Percentiles rank a stretch among this genome's conserved stretches.
Evolutionary conservation across 2,113 vertebrate species (phyloP).

Genomic region (Panurus biarmicus): DNA sequence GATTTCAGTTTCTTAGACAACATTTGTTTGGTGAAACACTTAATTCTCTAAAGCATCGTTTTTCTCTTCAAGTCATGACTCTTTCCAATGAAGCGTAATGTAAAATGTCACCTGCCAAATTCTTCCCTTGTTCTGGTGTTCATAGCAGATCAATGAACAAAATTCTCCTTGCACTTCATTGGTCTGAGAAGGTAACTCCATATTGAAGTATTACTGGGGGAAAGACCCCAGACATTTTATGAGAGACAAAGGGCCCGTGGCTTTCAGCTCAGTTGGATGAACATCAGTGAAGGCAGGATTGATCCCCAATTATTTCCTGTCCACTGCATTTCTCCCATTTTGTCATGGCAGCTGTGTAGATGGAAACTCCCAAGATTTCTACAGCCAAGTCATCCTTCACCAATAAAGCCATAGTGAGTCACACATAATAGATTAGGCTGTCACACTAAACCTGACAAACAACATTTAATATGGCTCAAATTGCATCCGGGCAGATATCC

Average conservation of each 20-base stretch:
- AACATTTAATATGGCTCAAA: slow-evolving; percentile 3
- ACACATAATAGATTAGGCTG: slow-evolving; percentile 18
- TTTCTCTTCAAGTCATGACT: not conserved
- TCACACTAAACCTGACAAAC: slow-evolving; percentile 29
- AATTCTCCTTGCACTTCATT: not conserved
- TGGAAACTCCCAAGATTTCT: slow-evolving; percentile 26
- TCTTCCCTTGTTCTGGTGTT: not conserved
- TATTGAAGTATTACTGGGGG: not conserved
- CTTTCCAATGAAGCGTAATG: not conserved
- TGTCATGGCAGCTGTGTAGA: slow-evolving; percentile 16
- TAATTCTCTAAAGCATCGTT: not conserved
- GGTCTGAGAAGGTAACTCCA: not conserved
- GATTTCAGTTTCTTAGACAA: not conserved
- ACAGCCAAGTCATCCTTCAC: slow-evolving; percentile 16
- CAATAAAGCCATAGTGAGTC: slow-evolving; percentile 15
- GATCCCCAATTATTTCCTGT: slow-evolving; percentile 23
- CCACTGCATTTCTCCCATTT: not conserved
- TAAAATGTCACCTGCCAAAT: not conserved
- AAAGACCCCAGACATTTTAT: not conserved
- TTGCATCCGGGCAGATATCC: not conserved
- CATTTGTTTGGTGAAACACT: not conserved
- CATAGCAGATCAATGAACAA: not conserved
- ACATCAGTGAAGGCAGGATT: not conserved
- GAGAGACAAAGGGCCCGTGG: not conserved
- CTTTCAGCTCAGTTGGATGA: not conserved